Evolutionary conservation across 2,113 vertebrate genomes (phyloP).

Genomic region (Steatornis caripensis): DNA sequence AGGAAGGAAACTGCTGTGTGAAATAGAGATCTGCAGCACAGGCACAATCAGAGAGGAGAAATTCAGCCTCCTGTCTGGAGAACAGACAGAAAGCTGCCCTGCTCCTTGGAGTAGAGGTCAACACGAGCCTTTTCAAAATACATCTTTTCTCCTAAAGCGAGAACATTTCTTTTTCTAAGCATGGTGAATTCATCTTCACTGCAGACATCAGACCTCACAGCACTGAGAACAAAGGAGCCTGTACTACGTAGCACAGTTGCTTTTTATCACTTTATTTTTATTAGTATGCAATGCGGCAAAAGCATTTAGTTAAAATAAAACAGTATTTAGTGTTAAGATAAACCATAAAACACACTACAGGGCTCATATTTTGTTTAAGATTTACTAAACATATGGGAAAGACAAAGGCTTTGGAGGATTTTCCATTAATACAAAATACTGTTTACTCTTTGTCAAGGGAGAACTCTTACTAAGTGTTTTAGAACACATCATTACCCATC

Average conservation of each 20-base stretch:
- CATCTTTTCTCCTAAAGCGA: not conserved
- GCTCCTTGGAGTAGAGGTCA: not conserved
- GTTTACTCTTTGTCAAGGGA: conserved; percentile 18
- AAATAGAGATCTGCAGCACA: not conserved
- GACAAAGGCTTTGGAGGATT: not conserved
- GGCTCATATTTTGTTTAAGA: conserved; percentile 31
- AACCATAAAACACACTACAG: conserved; percentile 26
- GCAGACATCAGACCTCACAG: not conserved
- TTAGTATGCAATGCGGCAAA: conserved; percentile 7
- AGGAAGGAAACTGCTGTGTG: not conserved
- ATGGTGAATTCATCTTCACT: not conserved
- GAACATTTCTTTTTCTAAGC: not conserved
- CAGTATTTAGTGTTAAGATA: conserved; percentile 31
- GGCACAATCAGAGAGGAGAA: not conserved
- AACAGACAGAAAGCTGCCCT: not conserved
- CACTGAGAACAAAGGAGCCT: conserved; percentile 28
- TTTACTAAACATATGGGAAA: conserved; percentile 37
- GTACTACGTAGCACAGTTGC: not conserved
- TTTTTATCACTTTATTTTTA: conserved; percentile 38
- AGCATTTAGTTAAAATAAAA: conserved; percentile 56
- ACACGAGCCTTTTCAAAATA: not conserved
- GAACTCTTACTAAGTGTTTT: conserved; percentile 4
- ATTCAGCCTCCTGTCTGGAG: not conserved
- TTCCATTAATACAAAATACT: conserved; percentile 53
- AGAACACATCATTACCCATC: conserved; percentile 11